These are phyloP conservation scores for Xyrichtys novacula DNA, from an alignment of 2,797 vertebrate genomes.

Conservation along the genomic window DNA sequence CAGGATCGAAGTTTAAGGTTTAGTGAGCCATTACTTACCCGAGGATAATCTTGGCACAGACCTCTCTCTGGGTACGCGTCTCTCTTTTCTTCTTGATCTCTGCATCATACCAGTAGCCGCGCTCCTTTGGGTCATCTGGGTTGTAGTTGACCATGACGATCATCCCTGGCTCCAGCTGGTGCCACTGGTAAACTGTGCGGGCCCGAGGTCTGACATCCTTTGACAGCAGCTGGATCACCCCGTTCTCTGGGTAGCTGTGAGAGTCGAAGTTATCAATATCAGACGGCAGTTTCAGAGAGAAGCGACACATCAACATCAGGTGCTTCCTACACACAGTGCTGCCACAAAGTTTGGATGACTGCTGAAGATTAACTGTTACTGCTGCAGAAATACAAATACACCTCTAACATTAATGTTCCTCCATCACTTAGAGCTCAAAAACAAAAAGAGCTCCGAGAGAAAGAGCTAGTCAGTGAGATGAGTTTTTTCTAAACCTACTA, in stretches of 20 bases:
- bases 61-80: constrained; percentile 88
- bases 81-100: constrained; percentile 92
- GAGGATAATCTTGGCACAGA: constrained; percentile 90
- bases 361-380: constrained; percentile 6
- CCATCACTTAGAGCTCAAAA: too few species aligned
- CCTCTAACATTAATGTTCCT: not conserved
- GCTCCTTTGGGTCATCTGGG: constrained; percentile 92
- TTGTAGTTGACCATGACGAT: constrained; percentile 98
- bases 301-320: constrained; percentile 34
- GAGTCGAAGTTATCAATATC: constrained; percentile 7
- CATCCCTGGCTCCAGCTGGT: constrained; percentile 92
- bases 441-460: too few species aligned
- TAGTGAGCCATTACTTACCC: too few species aligned
- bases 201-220: constrained; percentile 92
- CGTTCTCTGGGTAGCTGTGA: constrained; percentile 94
- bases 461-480: too few species aligned
- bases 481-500: too few species aligned
- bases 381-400: too few species aligned
- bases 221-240: constrained; percentile 86
- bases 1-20: too few species aligned
- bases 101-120: constrained; percentile 98
- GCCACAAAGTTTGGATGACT: constrained; percentile 15
- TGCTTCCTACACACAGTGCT: constrained; percentile 30
- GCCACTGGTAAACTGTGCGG: constrained; percentile 91
- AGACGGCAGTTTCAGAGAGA: constrained; percentile 23